Base-by-base conservation (phyloP, 2,888 invertebrate species). In the Tipula helvola region DNA sequence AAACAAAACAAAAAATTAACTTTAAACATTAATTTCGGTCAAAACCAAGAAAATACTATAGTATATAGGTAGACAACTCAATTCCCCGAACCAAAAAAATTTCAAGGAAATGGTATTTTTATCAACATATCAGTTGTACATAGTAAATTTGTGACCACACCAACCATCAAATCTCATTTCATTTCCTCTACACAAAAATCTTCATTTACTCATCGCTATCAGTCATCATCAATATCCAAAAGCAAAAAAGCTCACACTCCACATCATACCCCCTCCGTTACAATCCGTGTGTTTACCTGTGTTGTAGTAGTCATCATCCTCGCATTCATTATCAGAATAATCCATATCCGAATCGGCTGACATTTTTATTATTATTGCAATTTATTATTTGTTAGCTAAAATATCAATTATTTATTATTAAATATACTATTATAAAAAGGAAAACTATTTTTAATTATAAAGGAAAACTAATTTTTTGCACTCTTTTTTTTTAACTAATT, bases 251-350 rank as follows among this genome's bases (percentile, higher is more conserved):
- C 2, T 28, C 28, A 10, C 52, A 52, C 52, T 12, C 7, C 71
- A 28, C 97, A 87, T 95, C 88, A n/a, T n/a, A n/a, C 97, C 91
- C 96, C 96, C 92, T 96, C 96, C 89, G 94, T 94, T 87, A 93
- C 94, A 89, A 90, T 89, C 88, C 90, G 86, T 12, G 86, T 12
- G 86, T 44, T 90, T 90, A 90, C 92, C 92, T 89, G 93, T 93
- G 89, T 96, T 95, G 90, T 97, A 97, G 91, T 97, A 97, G 91
- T 96, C 96, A 90, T 96, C 96, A 88, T 96, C 95, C 90, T 95
- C 94, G 89, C 94, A 95, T 90, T 97, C 97, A 89, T 96, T 96
- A 91, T 96, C 96, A 86, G 96, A 97, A 92, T 95, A 96, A 91
- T 97, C 97, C 95, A 96, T 96, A 92, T 97, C 97, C 89, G 96